A percentile compares a stretch with the other conserved stretches of the same genome.
Conservation (phyloP, 2,888 invertebrate genomes). For the Synanthedon formicaeformis region DNA sequence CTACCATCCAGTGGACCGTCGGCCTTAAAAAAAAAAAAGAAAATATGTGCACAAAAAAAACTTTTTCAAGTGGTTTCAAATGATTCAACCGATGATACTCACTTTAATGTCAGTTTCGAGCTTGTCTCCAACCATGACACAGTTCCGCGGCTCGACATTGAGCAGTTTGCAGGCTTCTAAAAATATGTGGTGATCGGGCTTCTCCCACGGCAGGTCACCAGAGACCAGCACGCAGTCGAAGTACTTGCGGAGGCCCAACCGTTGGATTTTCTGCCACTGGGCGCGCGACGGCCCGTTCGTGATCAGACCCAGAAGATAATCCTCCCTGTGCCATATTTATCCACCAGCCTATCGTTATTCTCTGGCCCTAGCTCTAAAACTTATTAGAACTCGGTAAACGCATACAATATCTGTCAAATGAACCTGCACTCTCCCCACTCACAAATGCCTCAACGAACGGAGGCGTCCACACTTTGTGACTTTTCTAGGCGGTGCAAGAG, state of each 20-base stretch:
- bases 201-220: constrained; percentile 88
- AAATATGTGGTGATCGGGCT: constrained; percentile 86
- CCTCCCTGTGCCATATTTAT: constrained; percentile 71
- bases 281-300: constrained; percentile 89
- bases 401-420: constrained; percentile 42
- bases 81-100: constrained; percentile 4
- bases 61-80: no score
- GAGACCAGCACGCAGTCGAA: constrained; percentile 86
- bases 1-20: no score
- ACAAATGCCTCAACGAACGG: no score
- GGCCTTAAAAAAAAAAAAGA: no score
- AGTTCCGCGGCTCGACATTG: constrained; percentile 78
- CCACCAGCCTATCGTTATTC: constrained; percentile 56
- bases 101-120: constrained; percentile 87
- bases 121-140: constrained; percentile 91
- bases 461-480: neutral
- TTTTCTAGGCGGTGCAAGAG: constrained; percentile 35
- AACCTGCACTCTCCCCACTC: constrained; percentile 29
- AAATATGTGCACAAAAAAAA: no score
- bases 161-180: constrained; percentile 83
- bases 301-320: constrained; percentile 83
- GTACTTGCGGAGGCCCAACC: constrained; percentile 75
- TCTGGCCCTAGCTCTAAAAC: constrained; percentile 20
- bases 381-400: constrained; percentile 61
- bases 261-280: constrained; percentile 89